Evolutionary conservation across 37 sponge, comb jelly and placozoan species (phyloP), one percentile per base, ranked within the genome.

Genomic region (Halisarca cf. caerulea): DNA sequence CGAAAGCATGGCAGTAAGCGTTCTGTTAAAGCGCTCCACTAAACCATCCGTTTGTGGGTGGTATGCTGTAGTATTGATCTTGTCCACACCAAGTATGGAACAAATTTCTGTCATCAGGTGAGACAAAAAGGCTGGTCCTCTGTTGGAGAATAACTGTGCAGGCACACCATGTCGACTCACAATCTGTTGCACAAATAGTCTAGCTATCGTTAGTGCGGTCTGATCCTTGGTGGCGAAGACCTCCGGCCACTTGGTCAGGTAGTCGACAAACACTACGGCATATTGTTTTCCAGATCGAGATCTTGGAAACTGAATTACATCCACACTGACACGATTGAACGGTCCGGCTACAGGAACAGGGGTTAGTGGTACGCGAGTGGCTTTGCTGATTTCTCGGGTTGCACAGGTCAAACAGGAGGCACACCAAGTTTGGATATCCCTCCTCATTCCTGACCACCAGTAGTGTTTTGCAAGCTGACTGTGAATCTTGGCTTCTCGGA

Each of bases 181-280:
- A 64, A 90, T 66, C n/a, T 86, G 38, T 80, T 83, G 80, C 53
- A 90, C 83, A 23, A 90, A 30, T 1, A 90, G 72, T 14, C 57
- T 58, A 9, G 91, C 91, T 30, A 91, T 84, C 0, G 91, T 91
- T 30, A 57, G 55, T 5, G 91, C 87, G 58, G 84, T 75, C 40
- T 87, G 92, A 47, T 87, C 86, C 4, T 57, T 15, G 2, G 79
- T 53, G 33, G 91, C 36, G 43, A 84, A 91, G n/a, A 84, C 91
- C 62, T 91, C 92, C 21, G 92, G 88, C 88, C 91, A 91, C 42
- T 87, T 87, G 3, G 91, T 83, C 0, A 91, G 62, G 43, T 91
- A 91, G 66, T 87, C 88, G 41, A 87, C 42, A 32, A 88, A 82
- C 17, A 88, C 88, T 11, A 88, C 53, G 43, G 77, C 88, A 73